Conservation (phyloP, 2,888 invertebrate species). For the Podabrus alpinus region DNA sequence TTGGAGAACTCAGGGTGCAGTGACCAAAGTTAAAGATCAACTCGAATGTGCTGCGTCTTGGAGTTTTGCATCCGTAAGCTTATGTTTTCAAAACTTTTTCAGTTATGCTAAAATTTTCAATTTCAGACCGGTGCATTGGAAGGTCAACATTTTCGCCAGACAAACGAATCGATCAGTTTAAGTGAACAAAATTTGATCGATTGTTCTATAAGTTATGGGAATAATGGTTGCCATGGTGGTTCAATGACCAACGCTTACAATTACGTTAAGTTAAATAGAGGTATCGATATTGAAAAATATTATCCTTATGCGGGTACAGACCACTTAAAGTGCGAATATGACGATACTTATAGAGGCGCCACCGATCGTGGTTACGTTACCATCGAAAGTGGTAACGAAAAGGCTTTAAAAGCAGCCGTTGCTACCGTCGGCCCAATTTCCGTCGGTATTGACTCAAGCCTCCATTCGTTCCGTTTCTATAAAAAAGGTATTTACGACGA, state of each 20-base stretch:
- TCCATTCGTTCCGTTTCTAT: constrained; percentile 72
- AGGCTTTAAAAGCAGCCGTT: constrained; percentile 73
- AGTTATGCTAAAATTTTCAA: too few relatives aligned
- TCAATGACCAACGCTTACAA: constrained; percentile 52
- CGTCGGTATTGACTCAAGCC: constrained; percentile 67
- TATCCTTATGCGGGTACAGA: constrained; percentile 84
- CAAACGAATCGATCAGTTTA: constrained; percentile 42
- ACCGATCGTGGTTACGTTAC: constrained; percentile 82
- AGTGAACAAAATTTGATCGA: constrained; percentile 54
- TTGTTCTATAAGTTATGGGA: constrained; percentile 48
- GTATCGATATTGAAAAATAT: too few relatives aligned
- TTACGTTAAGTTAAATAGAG: constrained; percentile 45
- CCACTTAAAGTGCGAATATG: constrained; percentile 74
- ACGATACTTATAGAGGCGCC: constrained; percentile 70
- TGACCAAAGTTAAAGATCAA: too few relatives aligned
- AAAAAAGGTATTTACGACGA: too few relatives aligned
- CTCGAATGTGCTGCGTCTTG: too few relatives aligned
- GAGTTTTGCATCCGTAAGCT: too few relatives aligned
- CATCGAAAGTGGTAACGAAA: constrained; percentile 71
- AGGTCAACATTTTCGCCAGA: too few relatives aligned
- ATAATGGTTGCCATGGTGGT: constrained; percentile 52
- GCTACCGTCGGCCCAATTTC: constrained; percentile 87
- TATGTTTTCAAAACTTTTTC: too few relatives aligned
- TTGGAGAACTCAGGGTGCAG: too few relatives aligned
- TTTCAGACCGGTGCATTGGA: too few relatives aligned